Evolutionary conservation across 1,140 invertebrate genomes (phyloP), one percentile per base, ranked within the genome.

Genomic region (Meteorus sp.): DNA sequence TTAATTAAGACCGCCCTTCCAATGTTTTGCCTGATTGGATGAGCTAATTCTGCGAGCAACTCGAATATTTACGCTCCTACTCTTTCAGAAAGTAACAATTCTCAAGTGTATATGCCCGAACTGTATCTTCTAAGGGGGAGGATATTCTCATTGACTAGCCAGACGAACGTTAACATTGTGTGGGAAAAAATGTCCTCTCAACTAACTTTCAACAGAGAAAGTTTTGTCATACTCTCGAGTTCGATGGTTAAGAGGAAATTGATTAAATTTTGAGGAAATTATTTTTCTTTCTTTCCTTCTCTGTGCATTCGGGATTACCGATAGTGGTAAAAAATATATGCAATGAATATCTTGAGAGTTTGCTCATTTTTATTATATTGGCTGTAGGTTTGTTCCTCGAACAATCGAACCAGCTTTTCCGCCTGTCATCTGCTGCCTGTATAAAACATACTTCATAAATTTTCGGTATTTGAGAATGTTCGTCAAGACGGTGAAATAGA

Each of bases 1-100:
- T 79, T 80, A 80, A 80, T 79, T 77, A 80, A 79, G 73, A 67
- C 76, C 74, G 76, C 77, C 77, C 72, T 76, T 79, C 71, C 74
- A 75, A 69, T 78, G 76, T 80, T 77, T 70, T 71, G 70, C 74
- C 65, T 74, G 77, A 79, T 80, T 78, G 75, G 75, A 69, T 58
- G 67, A 75, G 68, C 74, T 77, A 77, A 77, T 78, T 67, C 70
- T 50, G 51, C 17, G 35, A 33, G 31, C 50, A 35, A 52, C 60
- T 69, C 64, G 65, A 71, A 75, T 77, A 73, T 77, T 77, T 71
- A 69, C 70, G 70, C 58, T 69, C 45, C 31, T 19, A 13, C 35
- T 25, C 47, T 53, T 61, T 33, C 39, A 47, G 41, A 56, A 56
- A 61, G 44, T 56, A 60, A 60, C 51, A 55, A 51, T 35, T 48